phyloP scores from a whole-genome alignment of 2,113 vertebrate genomes.

The Nipponia nippon region DNA sequence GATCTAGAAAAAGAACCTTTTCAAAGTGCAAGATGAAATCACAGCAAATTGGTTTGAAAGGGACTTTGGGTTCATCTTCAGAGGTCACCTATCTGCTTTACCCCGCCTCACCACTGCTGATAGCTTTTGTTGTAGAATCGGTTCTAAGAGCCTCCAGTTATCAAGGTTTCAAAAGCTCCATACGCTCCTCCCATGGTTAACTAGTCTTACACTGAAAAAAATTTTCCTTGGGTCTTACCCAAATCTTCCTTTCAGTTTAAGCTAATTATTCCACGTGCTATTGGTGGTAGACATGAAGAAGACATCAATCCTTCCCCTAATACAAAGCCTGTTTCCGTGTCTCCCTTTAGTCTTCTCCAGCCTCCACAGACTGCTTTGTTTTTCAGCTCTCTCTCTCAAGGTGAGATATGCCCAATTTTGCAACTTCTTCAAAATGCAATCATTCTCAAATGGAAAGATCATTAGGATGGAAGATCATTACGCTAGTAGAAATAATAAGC shows the following conservation, averaged over 20 bases:
- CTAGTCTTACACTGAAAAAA: neutral
- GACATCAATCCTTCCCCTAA: neutral
- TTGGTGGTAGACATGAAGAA: neutral
- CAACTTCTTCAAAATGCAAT: neutral
- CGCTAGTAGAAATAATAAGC: neutral
- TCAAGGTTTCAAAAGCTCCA: neutral
- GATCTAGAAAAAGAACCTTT: neutral
- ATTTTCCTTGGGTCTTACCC: neutral
- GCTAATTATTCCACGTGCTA: neutral
- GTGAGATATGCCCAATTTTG: neutral
- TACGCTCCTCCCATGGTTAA: neutral
- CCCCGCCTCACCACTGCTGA: neutral
- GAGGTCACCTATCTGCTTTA: neutral
- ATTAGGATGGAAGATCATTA: neutral
- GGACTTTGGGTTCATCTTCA: neutral
- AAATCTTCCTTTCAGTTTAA: neutral
- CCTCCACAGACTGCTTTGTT: fast-evolving
- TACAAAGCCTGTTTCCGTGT: fast-evolving
- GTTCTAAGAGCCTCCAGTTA: neutral
- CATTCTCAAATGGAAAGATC: neutral
- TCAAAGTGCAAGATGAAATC: neutral
- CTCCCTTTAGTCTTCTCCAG: neutral
- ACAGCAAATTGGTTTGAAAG: neutral
- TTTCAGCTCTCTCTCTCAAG: neutral
- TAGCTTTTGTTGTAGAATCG: neutral